Conservation (phyloP, 2,888 invertebrate genomes). For the Lottia gigantea region DNA sequence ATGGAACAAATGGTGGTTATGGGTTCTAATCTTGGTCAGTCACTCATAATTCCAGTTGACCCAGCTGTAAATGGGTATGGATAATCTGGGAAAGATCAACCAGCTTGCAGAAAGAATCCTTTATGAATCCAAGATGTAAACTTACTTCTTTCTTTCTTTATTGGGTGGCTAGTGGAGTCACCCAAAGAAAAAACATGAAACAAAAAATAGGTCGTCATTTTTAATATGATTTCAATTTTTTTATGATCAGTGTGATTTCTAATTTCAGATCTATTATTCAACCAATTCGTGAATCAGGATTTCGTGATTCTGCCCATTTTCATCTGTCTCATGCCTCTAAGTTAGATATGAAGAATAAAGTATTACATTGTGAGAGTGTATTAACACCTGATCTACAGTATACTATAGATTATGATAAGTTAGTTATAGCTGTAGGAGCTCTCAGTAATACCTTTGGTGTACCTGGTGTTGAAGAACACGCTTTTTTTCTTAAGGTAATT, state of each 20-base stretch:
- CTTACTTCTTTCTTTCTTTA: no score
- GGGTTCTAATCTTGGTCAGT: no score
- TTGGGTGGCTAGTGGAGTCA: no score
- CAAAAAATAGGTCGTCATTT: no score
- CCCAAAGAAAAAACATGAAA: no score
- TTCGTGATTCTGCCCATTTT: constrained; percentile 65
- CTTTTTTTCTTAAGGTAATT: constrained; percentile 68
- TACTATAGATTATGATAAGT: constrained; percentile 64
- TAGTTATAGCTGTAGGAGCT: constrained; percentile 69
- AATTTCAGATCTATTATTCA: constrained; percentile 67
- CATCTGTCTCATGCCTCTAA: constrained; percentile 62
- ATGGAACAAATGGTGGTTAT: no score
- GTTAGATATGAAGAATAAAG: constrained; percentile 54
- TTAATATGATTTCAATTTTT: no score
- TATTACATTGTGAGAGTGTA: constrained; percentile 57
- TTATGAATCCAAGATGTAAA: no score
- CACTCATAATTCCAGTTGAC: no score
- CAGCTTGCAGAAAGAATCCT: no score
- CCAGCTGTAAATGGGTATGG: no score
- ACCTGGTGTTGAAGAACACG: constrained; percentile 68
- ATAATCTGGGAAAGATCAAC: no score
- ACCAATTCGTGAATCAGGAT: constrained; percentile 66
- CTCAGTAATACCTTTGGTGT: constrained; percentile 68
- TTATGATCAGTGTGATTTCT: not conserved
- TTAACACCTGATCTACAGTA: constrained; percentile 55